A percentile compares a stretch with the other conserved stretches of the same genome.
Conservation (phyloP, 1,140 invertebrate genomes). For the Drosophila arizonae region DNA sequence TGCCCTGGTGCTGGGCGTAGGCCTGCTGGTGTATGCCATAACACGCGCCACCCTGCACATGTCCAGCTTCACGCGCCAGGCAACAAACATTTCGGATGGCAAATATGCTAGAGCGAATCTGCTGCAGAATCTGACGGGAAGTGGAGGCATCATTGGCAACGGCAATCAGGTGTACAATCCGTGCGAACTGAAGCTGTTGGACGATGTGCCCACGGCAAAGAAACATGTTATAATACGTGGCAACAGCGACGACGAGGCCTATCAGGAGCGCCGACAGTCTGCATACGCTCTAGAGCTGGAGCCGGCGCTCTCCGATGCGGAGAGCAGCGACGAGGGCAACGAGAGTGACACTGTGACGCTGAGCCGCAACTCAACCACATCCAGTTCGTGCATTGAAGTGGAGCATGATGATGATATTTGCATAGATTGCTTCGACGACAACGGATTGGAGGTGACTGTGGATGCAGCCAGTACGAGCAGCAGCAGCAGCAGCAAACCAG, state of each 20-base stretch:
- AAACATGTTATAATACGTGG: conserved; percentile 47
- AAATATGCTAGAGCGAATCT: conserved; percentile 65
- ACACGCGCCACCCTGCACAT: conserved; percentile 72
- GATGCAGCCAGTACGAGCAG: conserved; percentile 8
- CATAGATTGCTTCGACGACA: conserved; percentile 41
- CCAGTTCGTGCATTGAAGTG: conserved; percentile 52
- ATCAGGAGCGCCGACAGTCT: conserved; percentile 42
- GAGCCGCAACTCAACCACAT: conserved; percentile 52
- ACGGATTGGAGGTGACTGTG: conserved; percentile 14
- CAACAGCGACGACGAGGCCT: conserved; percentile 12
- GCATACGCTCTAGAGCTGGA: conserved; percentile 68
- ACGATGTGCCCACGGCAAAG: conserved; percentile 48
- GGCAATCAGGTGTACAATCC: conserved; percentile 58
- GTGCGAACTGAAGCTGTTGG: conserved; percentile 70
- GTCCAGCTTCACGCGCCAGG: conserved; percentile 57
- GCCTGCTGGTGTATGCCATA: conserved; percentile 83
- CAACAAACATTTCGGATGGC: conserved; percentile 55
- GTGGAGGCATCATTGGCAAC: conserved; percentile 20
- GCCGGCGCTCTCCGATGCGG: conserved; percentile 58
- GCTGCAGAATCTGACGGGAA: conserved; percentile 43
- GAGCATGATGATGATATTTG: conserved; percentile 43
- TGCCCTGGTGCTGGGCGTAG: conserved; percentile 84
- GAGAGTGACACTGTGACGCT: conserved; percentile 49
- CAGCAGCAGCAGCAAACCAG: conserved; percentile 1
- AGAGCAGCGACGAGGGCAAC: conserved; percentile 60